Percentiles rank a stretch among this genome's conserved stretches.
phyloP scores from a whole-genome alignment of 1,140 invertebrate genomes.

The Brachionus calyciflorus region DNA sequence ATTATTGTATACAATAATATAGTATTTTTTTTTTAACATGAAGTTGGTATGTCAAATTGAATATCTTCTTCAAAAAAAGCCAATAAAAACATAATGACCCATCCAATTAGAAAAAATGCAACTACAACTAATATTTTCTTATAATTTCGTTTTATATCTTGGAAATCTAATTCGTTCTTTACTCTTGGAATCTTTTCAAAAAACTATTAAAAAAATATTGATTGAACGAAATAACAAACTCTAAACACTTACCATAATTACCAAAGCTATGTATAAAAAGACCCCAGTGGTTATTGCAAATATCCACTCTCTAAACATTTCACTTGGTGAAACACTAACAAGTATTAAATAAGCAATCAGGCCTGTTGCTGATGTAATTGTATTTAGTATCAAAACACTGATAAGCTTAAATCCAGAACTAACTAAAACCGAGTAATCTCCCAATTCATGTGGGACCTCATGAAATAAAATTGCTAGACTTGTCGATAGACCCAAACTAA shows the following conservation, averaged over 20 bases:
- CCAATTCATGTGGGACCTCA: constrained; percentile 63
- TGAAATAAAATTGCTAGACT: constrained; percentile 62
- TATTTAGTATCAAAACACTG: constrained; percentile 50
- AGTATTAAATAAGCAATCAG: constrained; percentile 22
- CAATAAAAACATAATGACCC: constrained; percentile 33
- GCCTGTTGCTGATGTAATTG: constrained; percentile 64
- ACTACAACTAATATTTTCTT: neutral
- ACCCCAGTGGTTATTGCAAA: constrained; percentile 37
- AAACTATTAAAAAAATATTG: neutral
- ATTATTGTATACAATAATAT: no score
- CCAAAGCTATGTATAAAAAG: constrained; percentile 45
- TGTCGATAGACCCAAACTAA: constrained; percentile 57
- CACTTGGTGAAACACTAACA: neutral
- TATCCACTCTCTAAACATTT: constrained; percentile 5
- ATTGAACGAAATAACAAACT: no score
- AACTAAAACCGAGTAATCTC: constrained; percentile 47
- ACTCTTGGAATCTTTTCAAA: constrained; percentile 5
- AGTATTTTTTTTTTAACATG: constrained; percentile 25
- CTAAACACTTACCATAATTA: constrained; percentile 49
- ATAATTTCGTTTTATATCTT: neutral
- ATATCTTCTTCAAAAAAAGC: constrained; percentile 40
- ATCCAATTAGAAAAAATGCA: constrained; percentile 2
- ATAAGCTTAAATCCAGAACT: constrained; percentile 14
- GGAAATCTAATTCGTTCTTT: neutral
- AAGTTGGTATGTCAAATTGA: neutral